Evolutionary conservation across 2,888 invertebrate genomes (phyloP), one percentile per base, ranked within the genome.

Genomic region (Dynastes grantii): DNA sequence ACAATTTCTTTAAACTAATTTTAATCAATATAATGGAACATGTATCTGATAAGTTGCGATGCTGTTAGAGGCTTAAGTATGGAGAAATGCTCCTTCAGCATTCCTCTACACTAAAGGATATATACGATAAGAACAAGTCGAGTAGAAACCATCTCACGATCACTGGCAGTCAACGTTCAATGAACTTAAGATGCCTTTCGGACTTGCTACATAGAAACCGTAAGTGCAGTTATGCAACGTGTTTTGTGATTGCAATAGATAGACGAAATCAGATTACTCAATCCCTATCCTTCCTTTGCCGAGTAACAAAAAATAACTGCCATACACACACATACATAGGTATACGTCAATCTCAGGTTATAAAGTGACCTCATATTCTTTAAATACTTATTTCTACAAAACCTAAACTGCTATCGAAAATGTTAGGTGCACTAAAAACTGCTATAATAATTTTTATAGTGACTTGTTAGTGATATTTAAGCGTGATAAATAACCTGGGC

Each of bases 181-280:
- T 75, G 73, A 75, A 75, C 73, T 45, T 61, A 40, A 40, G 73
- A 61, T 75, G 73, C 73, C 73, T 75, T 61, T 63, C 73, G 63
- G 73, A 45, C 73, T 75, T 61, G 29, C 29, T 75, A 63, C 40
- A 75, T 75, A 27, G 73, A 61, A 75, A 27, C 45, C 73, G 73
- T 75, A 75, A 75, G 73, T 75, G 73, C 73, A 75, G 73, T 75
- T 75, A 75, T 75, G 73, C 73, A 75, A 75, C 73, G 27, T 75
- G 61, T 61, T 75, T 61, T 75, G 45, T 61, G 61, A 75, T 75
- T 61, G 73, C 63, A 63, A 45, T 75, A 61, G 73, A 75, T 75
- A 61, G 32, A 63, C 61, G 73, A 75, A 61, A 75, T 75, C 22
- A 45, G 63, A 75, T 75, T 73, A 29, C 27, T 11, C 63, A 75